Evolutionary conservation across 1,140 invertebrate species (phyloP), one percentile per base, ranked within the genome.

Genomic region (Chironomus striatipennis): DNA sequence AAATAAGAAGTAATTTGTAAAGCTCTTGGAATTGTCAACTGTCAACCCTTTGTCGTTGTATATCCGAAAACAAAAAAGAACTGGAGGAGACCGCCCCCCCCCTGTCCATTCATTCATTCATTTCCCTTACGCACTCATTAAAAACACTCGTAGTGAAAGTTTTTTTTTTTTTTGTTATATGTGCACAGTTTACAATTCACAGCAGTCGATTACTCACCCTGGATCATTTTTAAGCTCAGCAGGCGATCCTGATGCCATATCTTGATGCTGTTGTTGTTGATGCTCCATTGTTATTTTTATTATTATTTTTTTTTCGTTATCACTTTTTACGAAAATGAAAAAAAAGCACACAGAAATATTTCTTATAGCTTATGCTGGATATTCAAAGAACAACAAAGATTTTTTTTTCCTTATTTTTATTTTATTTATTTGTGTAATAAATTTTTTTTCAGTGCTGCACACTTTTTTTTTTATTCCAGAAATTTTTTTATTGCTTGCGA

Each of bases 151-250:
- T 34, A 34, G 24, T 34, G 24, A 34, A 34, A 34, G 24, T 34
- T 34, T n/a, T 43, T 43, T 43, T 43, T 10, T 6, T 43, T 43
- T 43, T 43, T 10, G 10, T 43, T 15, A 2, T 15, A 10, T 47
- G 43, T 47, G 8, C 8, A 47, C 8, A 47, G 43, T 17, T 74
- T 76, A 75, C 74, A 74, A 76, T 76, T 75, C 77, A 79, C 77
- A 79, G 24, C 24, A 34, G 24, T 34, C 79, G 78, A 78, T 75
- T 77, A 86, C 89, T 86, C 90, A 94, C 92, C 92, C 92, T 83
- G 92, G 92, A 86, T 94, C 92, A 87, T 94, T 93, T 84, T 92
- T 91, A 83, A 93, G 90, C 86, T 94, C 92, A 74, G 90, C 90
- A 75, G 91, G 90, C 79, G 91, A 90, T 80, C 89, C 89, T 82